Base-by-base conservation (phyloP, 2,888 invertebrate species). In the Palloptera scutellata region DNA sequence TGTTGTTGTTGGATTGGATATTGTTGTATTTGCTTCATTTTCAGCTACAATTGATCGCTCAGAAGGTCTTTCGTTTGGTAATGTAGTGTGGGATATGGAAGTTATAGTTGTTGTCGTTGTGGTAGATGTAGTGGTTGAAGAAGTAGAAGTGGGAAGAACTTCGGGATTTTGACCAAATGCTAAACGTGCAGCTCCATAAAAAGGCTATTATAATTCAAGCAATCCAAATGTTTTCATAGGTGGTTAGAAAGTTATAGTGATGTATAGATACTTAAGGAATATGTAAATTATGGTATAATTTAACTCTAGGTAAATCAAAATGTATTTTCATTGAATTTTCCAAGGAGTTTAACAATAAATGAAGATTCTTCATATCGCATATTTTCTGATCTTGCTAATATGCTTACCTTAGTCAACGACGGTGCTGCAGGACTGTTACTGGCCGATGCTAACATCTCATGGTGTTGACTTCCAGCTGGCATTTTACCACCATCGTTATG, bases 111-210 rank as follows among this genome's bases (percentile, higher is more conserved):
- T 73, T 15, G 76, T 63, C n/a, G 76, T 63, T 5, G 75, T 67
- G 12, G 77, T 72, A 2, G 77, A 73, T 63, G 80, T 76, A 43
- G 79, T 73, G 6, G 79, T 70, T 42, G 76, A 73, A 15, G 82
- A 78, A 17, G 83, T 74, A 48, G 79, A 75, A 58, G 83, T 81
- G 45, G 84, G 81, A 71, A 83, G 79, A 67, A 84, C 80, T 75
- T 84, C 87, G 64, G 89, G 89, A 62, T 89, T 87, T 75, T 85
- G 84, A 57, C 84, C 84, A 73, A 84, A 85, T 12, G 85, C 84
- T 66, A 89, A 84, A 20, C 89, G 87, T 41, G 89, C 89, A 5
- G 89, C 89, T 62, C 89, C 89, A 74, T 88, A 88, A 82, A 89
- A 89, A 60, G 88, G 86, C 89, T 89, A 77, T 72, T 30, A 6